Evolutionary conservation across 2,888 invertebrate genomes (phyloP), one percentile per base, ranked within the genome.

Genomic region (Ariolimax columbianus): DNA sequence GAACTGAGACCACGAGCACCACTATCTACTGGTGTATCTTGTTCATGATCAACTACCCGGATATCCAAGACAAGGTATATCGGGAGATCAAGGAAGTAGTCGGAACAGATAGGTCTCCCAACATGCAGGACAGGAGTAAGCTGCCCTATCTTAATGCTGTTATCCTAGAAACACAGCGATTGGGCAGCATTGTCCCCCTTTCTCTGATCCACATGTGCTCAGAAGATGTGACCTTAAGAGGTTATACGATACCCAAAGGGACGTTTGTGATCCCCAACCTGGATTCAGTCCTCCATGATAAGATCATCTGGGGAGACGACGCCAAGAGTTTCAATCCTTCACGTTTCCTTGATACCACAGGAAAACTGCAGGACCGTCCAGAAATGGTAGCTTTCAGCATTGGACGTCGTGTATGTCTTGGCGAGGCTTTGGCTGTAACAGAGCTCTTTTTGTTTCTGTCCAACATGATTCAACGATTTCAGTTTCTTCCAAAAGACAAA

Each of bases 101-200:
- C 0, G 73, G 73, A n/a, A 43, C 73, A 9, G 19, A 43, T 43
- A 2, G 73, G 3, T 3, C 3, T 9, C 73, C 73, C 0, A 73
- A 73, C 43, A 73, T 73, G 43, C 73, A 73, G 19, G 73, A 73
- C 73, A 73, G 43, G n/a, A 26, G n/a, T 30, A 43, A 47, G 11
- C 43, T 73, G 43, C 43, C 73, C 23, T 73, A 73, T 73, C 47
- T 73, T 14, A 73, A 73, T 73, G 73, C 73, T 30, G 73, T 73
- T n/a, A 73, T 73, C 17, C n/a, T 47, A n/a, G 73, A 73, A 14
- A 73, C 43, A 14, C 73, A 73, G 17, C 73, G 73, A 9, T 47
- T 73, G 14, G 73, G n/a, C 0, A 73, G 73, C 30, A 73, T 73
- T 73, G 43, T 73, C 17, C 73, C 73, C 1, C 73, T 73, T 40